Percentiles rank a stretch among this genome's conserved stretches.
Conservation (phyloP, 2,113 vertebrate species). For the Herpailurus yagouaroundi region DNA sequence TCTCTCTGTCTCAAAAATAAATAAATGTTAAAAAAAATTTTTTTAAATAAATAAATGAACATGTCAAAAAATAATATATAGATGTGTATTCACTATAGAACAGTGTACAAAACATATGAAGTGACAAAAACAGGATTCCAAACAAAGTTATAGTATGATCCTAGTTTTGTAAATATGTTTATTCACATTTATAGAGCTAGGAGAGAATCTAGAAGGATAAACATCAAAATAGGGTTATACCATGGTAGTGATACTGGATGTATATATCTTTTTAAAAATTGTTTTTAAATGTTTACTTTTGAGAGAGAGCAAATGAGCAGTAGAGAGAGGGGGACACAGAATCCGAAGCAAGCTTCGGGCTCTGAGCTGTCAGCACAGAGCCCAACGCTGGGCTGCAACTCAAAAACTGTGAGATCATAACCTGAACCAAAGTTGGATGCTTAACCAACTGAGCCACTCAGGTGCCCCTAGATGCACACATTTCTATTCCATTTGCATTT, state of each 20-base stretch:
- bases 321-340: no score
- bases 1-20: no score
- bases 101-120: not conserved
- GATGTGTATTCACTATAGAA: not conserved
- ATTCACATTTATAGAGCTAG: not conserved
- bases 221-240: not conserved
- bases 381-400: no score
- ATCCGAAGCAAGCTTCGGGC: no score
- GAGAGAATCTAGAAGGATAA: not conserved
- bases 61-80: not conserved
- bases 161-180: not conserved
- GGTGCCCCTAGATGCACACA: not conserved
- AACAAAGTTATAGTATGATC: not conserved
- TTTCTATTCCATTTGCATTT: not conserved
- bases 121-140: not conserved
- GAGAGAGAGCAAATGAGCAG: no score
- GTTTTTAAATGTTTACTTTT: no score
- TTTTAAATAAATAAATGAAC: not conserved
- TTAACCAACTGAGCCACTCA: no score
- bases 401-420: no score
- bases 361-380: no score
- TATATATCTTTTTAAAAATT: not conserved
- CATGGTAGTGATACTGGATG: not conserved
- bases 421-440: no score
- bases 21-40: no score